These are phyloP conservation scores for Procavia capensis DNA, from an alignment of 2,113 vertebrate genomes.

Conservation along the genomic window DNA sequence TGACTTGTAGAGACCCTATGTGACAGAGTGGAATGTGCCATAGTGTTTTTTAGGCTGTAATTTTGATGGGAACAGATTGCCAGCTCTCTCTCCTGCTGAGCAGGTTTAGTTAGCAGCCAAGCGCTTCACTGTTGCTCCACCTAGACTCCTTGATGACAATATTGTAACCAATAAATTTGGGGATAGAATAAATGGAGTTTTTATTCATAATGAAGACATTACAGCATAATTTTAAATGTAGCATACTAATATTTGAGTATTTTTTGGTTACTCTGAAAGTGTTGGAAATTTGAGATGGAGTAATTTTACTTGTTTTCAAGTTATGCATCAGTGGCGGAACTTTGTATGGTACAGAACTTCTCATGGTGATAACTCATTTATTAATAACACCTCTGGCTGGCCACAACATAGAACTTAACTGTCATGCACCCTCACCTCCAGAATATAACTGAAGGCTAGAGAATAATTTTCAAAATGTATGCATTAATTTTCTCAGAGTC, in stretches of 20 bases:
- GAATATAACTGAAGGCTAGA: not conserved
- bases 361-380: not conserved
- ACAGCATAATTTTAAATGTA: constrained; percentile 14
- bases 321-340: no score
- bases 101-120: no score
- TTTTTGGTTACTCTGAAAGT: constrained; percentile 42
- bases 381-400: not conserved
- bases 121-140: no score
- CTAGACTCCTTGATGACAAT: not conserved
- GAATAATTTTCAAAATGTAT: not conserved
- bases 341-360: not conserved
- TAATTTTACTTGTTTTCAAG: constrained; percentile 24
- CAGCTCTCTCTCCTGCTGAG: no score
- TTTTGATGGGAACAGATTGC: no score
- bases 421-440: not conserved
- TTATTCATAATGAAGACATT: constrained; percentile 3
- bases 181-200: constrained; percentile 2
- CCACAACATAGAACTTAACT: not conserved
- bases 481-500: not conserved
- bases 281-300: constrained; percentile 34
- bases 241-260: constrained; percentile 32
- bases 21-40: no score
- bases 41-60: no score
- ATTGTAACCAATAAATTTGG: not conserved
- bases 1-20: no score